These are phyloP conservation scores for Hoplostethus mediterraneus DNA, from an alignment of 2,797 vertebrate species.

Conservation along the genomic window DNA sequence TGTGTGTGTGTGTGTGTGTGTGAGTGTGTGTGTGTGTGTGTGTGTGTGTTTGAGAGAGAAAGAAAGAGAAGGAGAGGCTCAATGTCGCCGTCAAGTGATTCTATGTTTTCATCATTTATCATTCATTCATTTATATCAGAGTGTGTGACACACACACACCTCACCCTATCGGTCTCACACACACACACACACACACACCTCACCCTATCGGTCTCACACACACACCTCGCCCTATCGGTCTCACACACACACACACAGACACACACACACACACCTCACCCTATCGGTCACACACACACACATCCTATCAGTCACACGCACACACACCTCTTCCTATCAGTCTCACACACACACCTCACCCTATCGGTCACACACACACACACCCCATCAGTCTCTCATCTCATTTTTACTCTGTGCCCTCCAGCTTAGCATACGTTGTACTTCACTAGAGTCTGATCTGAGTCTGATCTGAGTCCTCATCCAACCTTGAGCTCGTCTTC, in stretches of 20 bases:
- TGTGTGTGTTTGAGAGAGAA: background rate
- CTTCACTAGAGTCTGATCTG: background rate
- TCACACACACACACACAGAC: background rate
- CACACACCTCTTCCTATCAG: background rate
- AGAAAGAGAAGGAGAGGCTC: background rate
- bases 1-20: conserved; percentile 26
- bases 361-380: background rate
- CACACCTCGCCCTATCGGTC: too few species aligned
- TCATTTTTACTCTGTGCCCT: background rate
- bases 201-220: too few species aligned
- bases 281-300: too few species aligned
- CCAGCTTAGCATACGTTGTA: background rate
- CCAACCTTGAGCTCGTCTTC: background rate
- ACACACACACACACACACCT: background rate
- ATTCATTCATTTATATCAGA: conserved; percentile 5
- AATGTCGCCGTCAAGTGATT: conserved; percentile 38
- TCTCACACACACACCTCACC: too few species aligned
- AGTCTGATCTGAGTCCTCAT: background rate
- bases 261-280: background rate
- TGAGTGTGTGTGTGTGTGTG: conserved; percentile 24
- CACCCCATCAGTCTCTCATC: background rate
- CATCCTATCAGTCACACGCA: background rate
- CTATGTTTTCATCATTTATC: conserved; percentile 23
- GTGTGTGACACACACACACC: background rate
- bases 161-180: too few species aligned